Base-by-base conservation (phyloP, 2,888 invertebrate genomes). In the Laspeyria flexula region DNA sequence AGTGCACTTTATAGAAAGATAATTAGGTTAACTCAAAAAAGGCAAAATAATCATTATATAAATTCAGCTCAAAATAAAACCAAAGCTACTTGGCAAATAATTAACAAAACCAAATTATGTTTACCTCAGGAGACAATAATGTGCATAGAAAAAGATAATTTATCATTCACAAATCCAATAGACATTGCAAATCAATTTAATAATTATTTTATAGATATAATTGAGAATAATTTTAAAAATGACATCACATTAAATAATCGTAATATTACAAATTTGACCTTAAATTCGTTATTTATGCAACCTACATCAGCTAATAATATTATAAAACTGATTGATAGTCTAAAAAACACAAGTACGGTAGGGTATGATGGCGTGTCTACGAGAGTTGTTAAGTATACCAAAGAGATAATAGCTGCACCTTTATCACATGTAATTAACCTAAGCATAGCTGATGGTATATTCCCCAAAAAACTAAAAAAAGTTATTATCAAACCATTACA, bases 1-100 rank as follows among this genome's bases (percentile, higher is more conserved):
- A 74, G 29, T 77, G 47, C 15, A 85, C 55, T 29, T 56, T 47
- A 25, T 81, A 59, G 37, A 87, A 85, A 5, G 16, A 86, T 61
- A 4, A 49, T 34, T 6, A 15, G 15, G 34, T 15, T 34, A 15
- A 34, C 34, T 16, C 34, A 34, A 40, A 38, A 1, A 80, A 38
- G 23, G 12, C 27, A 39, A 25, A 39, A 27, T 23, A 38, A 38
- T 12, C 23, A 38, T 9, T 38, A 7, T 9, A 23, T 38, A 11
- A 38, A 38, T 5, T 6, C 11, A 3, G n/a, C 37, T 29, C 9
- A 29, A 12, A 13, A 31, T 13, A 31, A 31, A 12, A 21, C 5
- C 21, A 21, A 21, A 21, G 38, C 38, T 9, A 13, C 25, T 10
- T 39, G 38, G 38, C 38, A 39, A 25, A 13, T 39, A 12, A 27